These are phyloP conservation scores for Actinia equina DNA, from an alignment of 64 coral and sea anemone species.

Conservation along the genomic window DNA sequence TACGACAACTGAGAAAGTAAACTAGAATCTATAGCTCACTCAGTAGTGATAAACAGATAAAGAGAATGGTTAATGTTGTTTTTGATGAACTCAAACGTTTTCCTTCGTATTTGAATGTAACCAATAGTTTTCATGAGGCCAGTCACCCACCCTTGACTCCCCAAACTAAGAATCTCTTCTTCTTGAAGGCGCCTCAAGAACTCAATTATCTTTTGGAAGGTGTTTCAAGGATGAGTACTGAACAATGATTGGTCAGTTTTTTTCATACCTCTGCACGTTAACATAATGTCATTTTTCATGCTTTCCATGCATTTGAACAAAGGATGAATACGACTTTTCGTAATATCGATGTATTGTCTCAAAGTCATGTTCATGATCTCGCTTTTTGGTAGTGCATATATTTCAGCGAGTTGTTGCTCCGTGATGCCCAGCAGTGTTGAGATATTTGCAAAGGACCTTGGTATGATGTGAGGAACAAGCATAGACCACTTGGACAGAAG, in stretches of 20 bases:
- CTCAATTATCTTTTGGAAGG: too few relatives aligned
- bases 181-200: too few relatives aligned
- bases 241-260: neutral
- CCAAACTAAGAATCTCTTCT: too few relatives aligned
- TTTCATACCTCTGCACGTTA: neutral
- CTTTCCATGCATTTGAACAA: constrained; percentile 23
- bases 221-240: too few relatives aligned
- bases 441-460: constrained; percentile 12
- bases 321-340: constrained; percentile 18
- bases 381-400: neutral
- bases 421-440: constrained; percentile 10
- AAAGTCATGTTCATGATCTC: constrained; percentile 44
- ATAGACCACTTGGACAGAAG: constrained; percentile 15
- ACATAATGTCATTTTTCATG: constrained; percentile 11
- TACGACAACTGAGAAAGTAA: too few relatives aligned
- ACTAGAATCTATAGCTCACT: too few relatives aligned
- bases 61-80: too few relatives aligned
- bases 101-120: too few relatives aligned
- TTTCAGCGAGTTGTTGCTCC: neutral
- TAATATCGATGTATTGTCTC: constrained; percentile 3
- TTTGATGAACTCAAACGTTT: too few relatives aligned
- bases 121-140: too few relatives aligned
- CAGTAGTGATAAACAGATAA: too few relatives aligned
- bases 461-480: constrained; percentile 4
- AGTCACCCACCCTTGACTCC: too few relatives aligned